Evolutionary conservation across 2,888 invertebrate species (phyloP), one percentile per base, ranked within the genome.

Genomic region (Biston betularia): DNA sequence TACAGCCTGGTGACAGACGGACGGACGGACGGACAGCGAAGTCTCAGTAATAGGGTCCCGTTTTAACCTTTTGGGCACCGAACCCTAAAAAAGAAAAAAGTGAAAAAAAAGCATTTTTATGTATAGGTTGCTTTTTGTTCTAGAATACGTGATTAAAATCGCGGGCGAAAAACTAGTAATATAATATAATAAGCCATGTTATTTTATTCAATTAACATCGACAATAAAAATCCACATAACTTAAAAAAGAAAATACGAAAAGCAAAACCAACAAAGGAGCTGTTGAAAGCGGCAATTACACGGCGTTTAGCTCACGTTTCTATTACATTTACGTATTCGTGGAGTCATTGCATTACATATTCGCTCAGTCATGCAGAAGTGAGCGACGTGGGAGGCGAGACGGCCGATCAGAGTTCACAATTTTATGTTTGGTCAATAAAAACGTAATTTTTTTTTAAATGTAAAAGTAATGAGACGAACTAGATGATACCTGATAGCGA

Each of bases 321-420:
- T 77, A 81, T 84, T 79, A 82, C 81, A 73, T 89, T n/a, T 72
- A 72, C 70, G 70, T 68, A 74, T 72, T 74, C 89, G 83, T 24
- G 42, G 50, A 68, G 67, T 68, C 67, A 68, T 68, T 63, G 42
- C 59, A 63, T 68, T 72, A 72, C 69, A 71, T 66, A 74, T 70
- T 74, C 89, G 83, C 87, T 83, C 81, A 89, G 89, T 89, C 89
- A 90, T 85, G 87, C 81, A 75, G 79, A 72, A 71, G 69, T 70
- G 63, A 63, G n/a, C 40, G 49, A 38, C n/a, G 24, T 62, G 44
- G 52, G 44, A 24, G 61, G 46, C 35, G 61, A 24, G 6, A 35
- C 50, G 52, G 34, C 52, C 60, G 60, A 54, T 54, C 54, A 44
- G 40, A 42, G 42, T 8, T 40, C 40, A 15, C 24, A 24, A 9